Base-by-base conservation (phyloP, 2,797 vertebrate genomes). In the Falco rusticolus region DNA sequence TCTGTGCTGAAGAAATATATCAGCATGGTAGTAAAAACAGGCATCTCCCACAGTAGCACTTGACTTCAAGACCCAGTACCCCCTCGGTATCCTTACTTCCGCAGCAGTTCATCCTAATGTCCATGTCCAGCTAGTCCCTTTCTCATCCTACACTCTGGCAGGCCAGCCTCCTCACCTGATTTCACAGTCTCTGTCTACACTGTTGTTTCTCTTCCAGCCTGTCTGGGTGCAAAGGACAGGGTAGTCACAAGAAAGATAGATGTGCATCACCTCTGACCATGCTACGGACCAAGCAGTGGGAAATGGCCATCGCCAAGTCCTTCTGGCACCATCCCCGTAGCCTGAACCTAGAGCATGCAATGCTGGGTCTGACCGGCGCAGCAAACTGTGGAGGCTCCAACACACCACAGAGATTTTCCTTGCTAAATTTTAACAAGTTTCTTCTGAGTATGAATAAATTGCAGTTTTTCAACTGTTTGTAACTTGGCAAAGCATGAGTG, bases 401-500 rank as follows among this genome's bases (percentile, higher is more conserved):
- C 14, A 63, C 19, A 61, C 50, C 61, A 45, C 65, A 78, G 45
- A 59, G 69, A 75, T 78, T 89, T 94, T 61, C 61, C 25, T 71
- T 83, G 75, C 64, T 89, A 69, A 85, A 83, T 83, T 92, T 43
- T 75, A 66, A 75, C 57, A 83, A 75, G 26, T 51, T 75, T 89
- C 65, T 91, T 91, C 69, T 45, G 29, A 65, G 54, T 50, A 43
- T n/a, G 39, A 95, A 92, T 81, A 95, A 88, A 84, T 72, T 51
- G 29, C 21, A 37, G 15, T 59, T 84, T 94, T 69, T 81, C 79
- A 84, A 84, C 72, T 92, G 59, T 86, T 95, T 95, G 79, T 76
- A 86, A 86, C 61, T 82, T 96, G 76, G 83, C 83, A 93, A 86
- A 94, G 39, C 47, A 65, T 66, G 20, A 93, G 63, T 72, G 54